A percentile compares a stretch with the other conserved stretches of the same genome.
phyloP scores from a whole-genome alignment of 37 sponge, comb jelly and placozoan species.

The Bolinopsis microptera region DNA sequence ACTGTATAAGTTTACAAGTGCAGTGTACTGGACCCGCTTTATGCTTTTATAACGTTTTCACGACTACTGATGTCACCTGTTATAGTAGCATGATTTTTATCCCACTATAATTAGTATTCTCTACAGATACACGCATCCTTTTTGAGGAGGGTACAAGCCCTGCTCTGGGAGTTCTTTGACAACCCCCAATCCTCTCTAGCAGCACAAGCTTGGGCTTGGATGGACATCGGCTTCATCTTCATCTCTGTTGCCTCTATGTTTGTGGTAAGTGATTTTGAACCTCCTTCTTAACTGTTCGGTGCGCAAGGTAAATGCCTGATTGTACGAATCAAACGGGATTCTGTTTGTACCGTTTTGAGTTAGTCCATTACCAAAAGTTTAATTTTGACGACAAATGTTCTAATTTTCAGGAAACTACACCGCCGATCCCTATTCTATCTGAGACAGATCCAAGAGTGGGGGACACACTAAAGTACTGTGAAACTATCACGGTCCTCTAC shows the following conservation, averaged over 20 bases:
- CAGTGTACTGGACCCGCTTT: too few relatives aligned
- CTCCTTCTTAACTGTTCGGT: too few relatives aligned
- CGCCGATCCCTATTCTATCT: not conserved
- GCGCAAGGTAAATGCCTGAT: too few relatives aligned
- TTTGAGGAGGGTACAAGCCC: not conserved
- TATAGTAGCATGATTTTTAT: too few relatives aligned
- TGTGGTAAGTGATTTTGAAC: not conserved
- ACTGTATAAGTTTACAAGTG: too few relatives aligned
- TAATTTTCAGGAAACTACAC: constrained; percentile 52
- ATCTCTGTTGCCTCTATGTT: constrained; percentile 47
- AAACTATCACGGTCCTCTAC: not conserved
- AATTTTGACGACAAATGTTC: too few relatives aligned
- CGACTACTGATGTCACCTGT: too few relatives aligned
- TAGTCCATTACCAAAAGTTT: too few relatives aligned
- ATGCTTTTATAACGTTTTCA: too few relatives aligned
- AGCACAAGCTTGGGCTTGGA: constrained; percentile 33
- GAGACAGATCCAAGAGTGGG: not conserved
- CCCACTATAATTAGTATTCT: too few relatives aligned
- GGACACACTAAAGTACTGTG: not conserved
- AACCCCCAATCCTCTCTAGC: constrained; percentile 22
- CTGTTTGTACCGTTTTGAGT: too few relatives aligned
- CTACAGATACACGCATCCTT: not conserved
- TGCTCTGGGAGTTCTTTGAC: constrained; percentile 59
- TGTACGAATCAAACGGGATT: too few relatives aligned
- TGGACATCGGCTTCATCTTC: constrained; percentile 47